Conservation (phyloP, 1,140 invertebrate species). For the Latrodectus geometricus region DNA sequence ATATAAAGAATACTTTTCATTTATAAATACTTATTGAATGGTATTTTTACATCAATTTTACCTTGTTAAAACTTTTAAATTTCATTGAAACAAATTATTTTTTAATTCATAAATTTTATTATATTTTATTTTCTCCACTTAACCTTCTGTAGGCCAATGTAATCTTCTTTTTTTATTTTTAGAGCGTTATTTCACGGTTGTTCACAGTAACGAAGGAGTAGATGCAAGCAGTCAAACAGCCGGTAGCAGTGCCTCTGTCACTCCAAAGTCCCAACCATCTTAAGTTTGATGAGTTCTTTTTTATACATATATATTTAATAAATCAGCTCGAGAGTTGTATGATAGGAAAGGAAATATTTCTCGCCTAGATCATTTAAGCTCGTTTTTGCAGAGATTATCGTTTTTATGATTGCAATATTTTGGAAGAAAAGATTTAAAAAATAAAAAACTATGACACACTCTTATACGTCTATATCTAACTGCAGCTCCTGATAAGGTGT, state of each 20-base stretch:
- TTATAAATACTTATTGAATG: no score
- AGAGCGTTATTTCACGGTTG: slow-evolving; percentile 70
- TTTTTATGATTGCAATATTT: slow-evolving; percentile 45
- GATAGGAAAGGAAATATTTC: slow-evolving; percentile 21
- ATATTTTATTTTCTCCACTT: no score
- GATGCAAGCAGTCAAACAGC: slow-evolving; percentile 64
- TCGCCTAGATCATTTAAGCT: slow-evolving; percentile 19
- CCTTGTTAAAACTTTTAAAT: no score
- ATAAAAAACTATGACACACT: slow-evolving; percentile 2
- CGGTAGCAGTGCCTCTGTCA: slow-evolving; percentile 54
- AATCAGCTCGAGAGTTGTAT: not conserved
- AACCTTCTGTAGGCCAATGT: not conserved
- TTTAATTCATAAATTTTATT: no score
- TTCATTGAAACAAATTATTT: no score
- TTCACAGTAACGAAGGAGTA: slow-evolving; percentile 68
- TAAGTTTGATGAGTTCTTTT: slow-evolving; percentile 43
- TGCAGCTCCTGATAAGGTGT: slow-evolving; percentile 40
- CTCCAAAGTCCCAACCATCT: slow-evolving; percentile 63
- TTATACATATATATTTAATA: slow-evolving; percentile 10
- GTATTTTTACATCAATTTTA: no score
- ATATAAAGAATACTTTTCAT: no score
- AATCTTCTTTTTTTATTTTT: slow-evolving; percentile 59
- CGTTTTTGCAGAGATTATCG: slow-evolving; percentile 42
- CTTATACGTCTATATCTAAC: slow-evolving; percentile 7
- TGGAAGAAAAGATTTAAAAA: slow-evolving; percentile 12